These are phyloP conservation scores for Pagrus major DNA, from an alignment of 2,113 vertebrate genomes.

Conservation along the genomic window DNA sequence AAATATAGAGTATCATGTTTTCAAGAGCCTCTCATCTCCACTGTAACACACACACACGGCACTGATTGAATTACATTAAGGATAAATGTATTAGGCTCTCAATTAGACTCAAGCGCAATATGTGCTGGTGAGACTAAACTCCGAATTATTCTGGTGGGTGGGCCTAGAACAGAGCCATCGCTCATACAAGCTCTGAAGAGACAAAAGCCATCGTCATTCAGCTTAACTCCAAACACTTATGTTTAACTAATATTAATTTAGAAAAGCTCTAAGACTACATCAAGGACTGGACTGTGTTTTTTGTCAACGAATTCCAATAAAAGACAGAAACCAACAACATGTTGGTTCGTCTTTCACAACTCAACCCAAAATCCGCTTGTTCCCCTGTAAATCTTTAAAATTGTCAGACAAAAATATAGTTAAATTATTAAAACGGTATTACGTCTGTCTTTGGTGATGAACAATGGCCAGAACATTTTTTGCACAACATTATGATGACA, in stretches of 20 bases:
- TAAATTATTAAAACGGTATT: no score
- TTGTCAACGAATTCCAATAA: neutral
- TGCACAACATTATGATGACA: no score
- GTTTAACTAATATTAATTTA: neutral
- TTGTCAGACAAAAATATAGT: no score
- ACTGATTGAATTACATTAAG: slow-evolving; percentile 27
- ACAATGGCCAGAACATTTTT: no score
- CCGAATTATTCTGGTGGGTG: slow-evolving; percentile 24
- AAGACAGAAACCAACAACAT: neutral
- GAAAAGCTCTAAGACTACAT: neutral
- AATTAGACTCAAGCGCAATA: slow-evolving; percentile 31
- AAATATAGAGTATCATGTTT: neutral
- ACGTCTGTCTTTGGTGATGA: no score
- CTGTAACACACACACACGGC: neutral
- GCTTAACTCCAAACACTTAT: neutral
- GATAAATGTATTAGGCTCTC: slow-evolving; percentile 27
- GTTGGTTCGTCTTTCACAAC: no score
- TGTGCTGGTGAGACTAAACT: slow-evolving; percentile 26
- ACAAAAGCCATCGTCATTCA: slow-evolving; percentile 7
- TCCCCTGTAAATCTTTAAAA: no score
- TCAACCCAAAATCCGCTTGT: no score
- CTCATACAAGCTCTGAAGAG: neutral
- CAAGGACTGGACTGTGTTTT: neutral
- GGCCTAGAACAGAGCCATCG: neutral
- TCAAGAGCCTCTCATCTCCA: neutral